Conservation (phyloP, 1,140 invertebrate species). For the Pissodes strobi region DNA sequence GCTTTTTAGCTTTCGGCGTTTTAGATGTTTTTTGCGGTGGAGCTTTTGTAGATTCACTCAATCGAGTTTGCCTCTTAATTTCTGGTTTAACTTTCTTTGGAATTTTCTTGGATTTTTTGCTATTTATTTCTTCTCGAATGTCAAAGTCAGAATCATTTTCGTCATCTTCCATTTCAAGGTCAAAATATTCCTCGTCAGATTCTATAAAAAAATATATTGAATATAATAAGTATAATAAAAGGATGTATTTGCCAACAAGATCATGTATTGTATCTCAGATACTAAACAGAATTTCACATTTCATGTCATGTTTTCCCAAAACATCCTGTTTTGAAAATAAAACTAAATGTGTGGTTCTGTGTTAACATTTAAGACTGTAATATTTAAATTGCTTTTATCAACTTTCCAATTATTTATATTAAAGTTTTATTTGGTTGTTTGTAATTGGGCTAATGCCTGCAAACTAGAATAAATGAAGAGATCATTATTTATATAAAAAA, state of each 20-base stretch:
- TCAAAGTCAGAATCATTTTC: slow-evolving; percentile 54
- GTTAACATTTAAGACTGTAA: too few relatives aligned
- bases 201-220: slow-evolving; percentile 1
- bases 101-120: slow-evolving; percentile 36
- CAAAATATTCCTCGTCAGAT: slow-evolving; percentile 36
- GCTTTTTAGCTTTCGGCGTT: slow-evolving; percentile 21
- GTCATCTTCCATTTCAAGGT: slow-evolving; percentile 42
- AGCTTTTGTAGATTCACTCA: slow-evolving; percentile 25
- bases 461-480: background rate
- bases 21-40: slow-evolving; percentile 28
- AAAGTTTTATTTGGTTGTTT: too few relatives aligned
- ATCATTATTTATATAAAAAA: background rate
- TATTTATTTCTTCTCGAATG: slow-evolving; percentile 51
- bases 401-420: too few relatives aligned
- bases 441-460: too few relatives aligned
- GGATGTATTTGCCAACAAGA: background rate
- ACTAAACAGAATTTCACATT: too few relatives aligned
- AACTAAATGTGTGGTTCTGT: too few relatives aligned
- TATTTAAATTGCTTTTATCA: too few relatives aligned
- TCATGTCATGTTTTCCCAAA: too few relatives aligned
- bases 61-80: slow-evolving; percentile 48
- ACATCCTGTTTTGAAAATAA: too few relatives aligned
- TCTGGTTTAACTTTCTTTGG: too few relatives aligned
- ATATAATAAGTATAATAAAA: background rate
- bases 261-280: too few relatives aligned